Evolutionary conservation across 2,113 vertebrate species (phyloP).

Genomic region (Monarcha castaneiventris): DNA sequence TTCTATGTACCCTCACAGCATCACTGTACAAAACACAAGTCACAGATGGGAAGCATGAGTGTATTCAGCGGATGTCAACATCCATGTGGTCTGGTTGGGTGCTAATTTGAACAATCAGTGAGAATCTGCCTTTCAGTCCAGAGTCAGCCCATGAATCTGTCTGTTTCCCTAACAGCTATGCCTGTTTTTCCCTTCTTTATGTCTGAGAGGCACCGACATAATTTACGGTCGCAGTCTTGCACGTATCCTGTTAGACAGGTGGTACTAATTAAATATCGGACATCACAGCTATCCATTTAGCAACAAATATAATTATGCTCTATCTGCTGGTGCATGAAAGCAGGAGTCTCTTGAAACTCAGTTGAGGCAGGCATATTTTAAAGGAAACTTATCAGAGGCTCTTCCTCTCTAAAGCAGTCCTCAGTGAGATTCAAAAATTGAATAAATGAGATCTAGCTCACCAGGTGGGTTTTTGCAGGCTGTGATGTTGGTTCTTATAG

Average conservation of each 20-base stretch:
- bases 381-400: conserved; percentile 28
- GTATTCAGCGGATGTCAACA: neutral
- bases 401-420: conserved; percentile 17
- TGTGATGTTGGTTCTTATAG: conserved; percentile 48
- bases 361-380: neutral
- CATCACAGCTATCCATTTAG: conserved; percentile 29
- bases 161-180: neutral
- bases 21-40: neutral
- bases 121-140: neutral
- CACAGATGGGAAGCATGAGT: neutral
- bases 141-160: neutral
- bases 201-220: neutral
- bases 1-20: neutral
- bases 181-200: neutral
- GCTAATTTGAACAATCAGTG: neutral
- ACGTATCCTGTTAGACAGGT: neutral
- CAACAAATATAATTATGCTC: conserved; percentile 27
- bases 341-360: conserved; percentile 11
- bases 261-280: conserved; percentile 9
- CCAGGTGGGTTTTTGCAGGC: conserved; percentile 48
- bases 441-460: conserved; percentile 11
- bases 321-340: neutral
- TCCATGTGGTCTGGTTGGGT: neutral
- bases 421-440: conserved; percentile 32
- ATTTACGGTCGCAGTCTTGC: neutral